A percentile compares a stretch with the other conserved stretches of the same genome.
Evolutionary conservation across 2,113 vertebrate species (phyloP).

Genomic region (Bufo gargarizans): DNA sequence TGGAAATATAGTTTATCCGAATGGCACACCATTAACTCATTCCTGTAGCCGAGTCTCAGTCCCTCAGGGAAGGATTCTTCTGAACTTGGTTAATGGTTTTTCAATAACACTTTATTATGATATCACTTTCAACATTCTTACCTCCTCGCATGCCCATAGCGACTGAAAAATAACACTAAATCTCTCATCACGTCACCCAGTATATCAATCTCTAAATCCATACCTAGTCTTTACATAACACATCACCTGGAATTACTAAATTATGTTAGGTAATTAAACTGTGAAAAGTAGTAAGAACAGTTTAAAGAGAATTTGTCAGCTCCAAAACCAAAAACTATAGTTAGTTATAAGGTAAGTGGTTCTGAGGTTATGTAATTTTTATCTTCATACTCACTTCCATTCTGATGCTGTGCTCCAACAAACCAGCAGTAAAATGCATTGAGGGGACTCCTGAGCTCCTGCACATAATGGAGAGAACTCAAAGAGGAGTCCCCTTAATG

Average conservation of each 20-base stretch:
- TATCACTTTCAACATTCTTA: neutral
- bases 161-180: neutral
- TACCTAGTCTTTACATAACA: neutral
- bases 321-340: too few relatives aligned
- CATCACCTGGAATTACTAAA: neutral
- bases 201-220: neutral
- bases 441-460: too few relatives aligned
- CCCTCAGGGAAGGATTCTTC: neutral
- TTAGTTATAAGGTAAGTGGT: too few relatives aligned
- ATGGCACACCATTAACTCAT: neutral
- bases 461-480: too few relatives aligned
- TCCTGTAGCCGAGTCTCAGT: neutral
- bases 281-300: neutral
- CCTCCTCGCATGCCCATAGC: neutral
- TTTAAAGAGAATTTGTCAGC: neutral
- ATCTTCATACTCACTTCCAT: too few relatives aligned
- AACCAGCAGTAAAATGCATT: too few relatives aligned
- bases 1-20: neutral
- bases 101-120: neutral
- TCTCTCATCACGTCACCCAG: neutral
- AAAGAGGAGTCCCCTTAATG: too few relatives aligned
- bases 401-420: too few relatives aligned
- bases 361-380: too few relatives aligned
- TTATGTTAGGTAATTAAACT: neutral
- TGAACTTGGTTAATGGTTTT: neutral